phyloP scores from a whole-genome alignment of 2,888 invertebrate species.

The Chesias legatella region DNA sequence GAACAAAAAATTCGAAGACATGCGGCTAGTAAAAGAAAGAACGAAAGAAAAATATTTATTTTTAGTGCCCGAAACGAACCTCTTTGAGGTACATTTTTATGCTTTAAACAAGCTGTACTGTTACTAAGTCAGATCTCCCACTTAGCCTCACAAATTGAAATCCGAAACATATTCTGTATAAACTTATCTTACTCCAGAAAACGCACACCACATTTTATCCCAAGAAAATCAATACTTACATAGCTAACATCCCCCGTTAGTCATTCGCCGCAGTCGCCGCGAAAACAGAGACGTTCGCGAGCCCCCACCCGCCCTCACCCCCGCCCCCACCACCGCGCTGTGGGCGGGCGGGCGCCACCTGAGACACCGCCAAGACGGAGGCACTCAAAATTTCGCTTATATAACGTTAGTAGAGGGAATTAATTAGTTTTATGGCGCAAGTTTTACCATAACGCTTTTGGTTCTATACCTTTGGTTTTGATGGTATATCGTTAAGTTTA shows the following conservation, averaged over 20 bases:
- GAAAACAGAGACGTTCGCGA: constrained; percentile 46
- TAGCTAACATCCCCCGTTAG: constrained; percentile 30
- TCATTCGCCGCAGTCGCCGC: constrained; percentile 45
- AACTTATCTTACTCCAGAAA: too few relatives aligned
- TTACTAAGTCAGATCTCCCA: too few relatives aligned
- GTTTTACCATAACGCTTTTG: constrained; percentile 37
- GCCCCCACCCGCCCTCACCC: constrained; percentile 11
- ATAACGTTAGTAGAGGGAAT: constrained; percentile 35
- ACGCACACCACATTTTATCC: constrained; percentile 10
- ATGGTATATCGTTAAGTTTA: constrained; percentile 19
- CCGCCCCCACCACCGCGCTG: constrained; percentile 11
- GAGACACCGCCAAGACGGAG: constrained; percentile 53
- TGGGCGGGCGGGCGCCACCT: constrained; percentile 38
- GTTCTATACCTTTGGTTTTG: constrained; percentile 13
- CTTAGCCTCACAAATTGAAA: too few relatives aligned
- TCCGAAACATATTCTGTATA: too few relatives aligned
- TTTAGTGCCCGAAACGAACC: too few relatives aligned
- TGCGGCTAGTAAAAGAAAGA: too few relatives aligned
- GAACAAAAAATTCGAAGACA: too few relatives aligned
- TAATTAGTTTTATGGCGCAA: constrained; percentile 45
- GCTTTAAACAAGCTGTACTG: too few relatives aligned
- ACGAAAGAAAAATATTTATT: too few relatives aligned
- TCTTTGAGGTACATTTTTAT: too few relatives aligned
- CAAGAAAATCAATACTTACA: constrained; percentile 28
- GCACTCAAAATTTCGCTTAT: constrained; percentile 57